A percentile compares a stretch with the other conserved stretches of the same genome.
Evolutionary conservation across 2,113 vertebrate genomes (phyloP).

Genomic region (Baryphthengus martii): DNA sequence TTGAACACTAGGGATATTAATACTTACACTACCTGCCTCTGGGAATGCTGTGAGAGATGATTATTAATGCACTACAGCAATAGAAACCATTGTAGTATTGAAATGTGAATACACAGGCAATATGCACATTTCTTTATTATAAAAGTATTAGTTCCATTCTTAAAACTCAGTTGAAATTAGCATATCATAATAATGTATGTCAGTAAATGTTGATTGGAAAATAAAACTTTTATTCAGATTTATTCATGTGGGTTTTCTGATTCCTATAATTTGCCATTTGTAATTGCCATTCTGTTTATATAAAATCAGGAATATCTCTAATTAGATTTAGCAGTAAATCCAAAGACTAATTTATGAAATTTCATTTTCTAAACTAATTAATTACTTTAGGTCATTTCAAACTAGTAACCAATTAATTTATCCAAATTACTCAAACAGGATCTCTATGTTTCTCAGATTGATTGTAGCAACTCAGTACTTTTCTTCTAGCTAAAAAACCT

Average conservation of each 20-base stretch:
- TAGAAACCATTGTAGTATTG: neutral
- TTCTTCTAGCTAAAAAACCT: neutral
- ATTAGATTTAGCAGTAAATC: neutral
- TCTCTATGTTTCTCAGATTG: neutral
- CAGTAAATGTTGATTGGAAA: neutral
- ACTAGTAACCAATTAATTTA: neutral
- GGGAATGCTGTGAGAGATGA: neutral
- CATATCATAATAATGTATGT: neutral
- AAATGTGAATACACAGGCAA: neutral
- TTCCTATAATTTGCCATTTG: neutral
- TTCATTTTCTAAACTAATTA: neutral
- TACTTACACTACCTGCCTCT: neutral
- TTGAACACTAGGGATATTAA: constrained; percentile 17
- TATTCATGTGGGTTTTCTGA: neutral
- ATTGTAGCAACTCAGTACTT: neutral
- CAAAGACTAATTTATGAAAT: neutral
- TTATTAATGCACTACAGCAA: neutral
- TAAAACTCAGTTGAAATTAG: neutral
- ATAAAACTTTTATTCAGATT: neutral
- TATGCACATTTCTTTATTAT: neutral
- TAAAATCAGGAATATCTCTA: neutral
- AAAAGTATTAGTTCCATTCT: neutral
- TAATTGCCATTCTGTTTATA: neutral
- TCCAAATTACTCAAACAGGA: neutral
- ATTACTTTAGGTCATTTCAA: neutral